Percentiles rank a stretch among this genome's conserved stretches.
Evolutionary conservation across 53 echinoderm and acorn worm genomes (phyloP).

Genomic region (Arbacia lixula): DNA sequence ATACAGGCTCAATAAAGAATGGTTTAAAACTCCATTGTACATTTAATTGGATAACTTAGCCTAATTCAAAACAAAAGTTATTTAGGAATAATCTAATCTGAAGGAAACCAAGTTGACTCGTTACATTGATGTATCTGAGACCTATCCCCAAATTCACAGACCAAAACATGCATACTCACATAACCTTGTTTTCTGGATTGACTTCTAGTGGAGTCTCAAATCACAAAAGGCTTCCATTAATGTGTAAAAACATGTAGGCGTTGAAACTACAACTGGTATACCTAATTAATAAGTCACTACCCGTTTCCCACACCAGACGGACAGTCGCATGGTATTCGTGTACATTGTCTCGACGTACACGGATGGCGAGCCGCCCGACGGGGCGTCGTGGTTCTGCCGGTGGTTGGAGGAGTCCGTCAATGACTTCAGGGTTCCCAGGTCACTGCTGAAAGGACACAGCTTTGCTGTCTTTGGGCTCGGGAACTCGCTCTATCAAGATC

Average conservation of each 20-base stretch:
- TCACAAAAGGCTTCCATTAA: too few species aligned
- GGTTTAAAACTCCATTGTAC: too few species aligned
- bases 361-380: conserved; percentile 84
- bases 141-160: not conserved
- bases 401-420: conserved; percentile 89
- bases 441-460: conserved; percentile 73
- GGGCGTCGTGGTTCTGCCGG: conserved; percentile 81
- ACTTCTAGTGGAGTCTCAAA: too few species aligned
- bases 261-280: too few species aligned
- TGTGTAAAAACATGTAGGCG: too few species aligned
- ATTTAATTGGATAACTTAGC: too few species aligned
- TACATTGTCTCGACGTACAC: conserved; percentile 87
- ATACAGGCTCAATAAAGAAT: too few species aligned
- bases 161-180: not conserved
- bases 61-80: too few species aligned
- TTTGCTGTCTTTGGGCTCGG: conserved; percentile 97
- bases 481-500: conserved; percentile 84
- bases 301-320: conserved; percentile 31
- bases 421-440: conserved; percentile 91
- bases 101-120: too few species aligned
- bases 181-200: not conserved
- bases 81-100: too few species aligned
- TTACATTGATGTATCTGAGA: too few species aligned
- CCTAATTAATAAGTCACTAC: not conserved
- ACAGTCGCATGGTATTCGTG: conserved; percentile 52